These are phyloP conservation scores for Harpegnathos saltator DNA, from an alignment of 1,140 invertebrate species.

Conservation along the genomic window DNA sequence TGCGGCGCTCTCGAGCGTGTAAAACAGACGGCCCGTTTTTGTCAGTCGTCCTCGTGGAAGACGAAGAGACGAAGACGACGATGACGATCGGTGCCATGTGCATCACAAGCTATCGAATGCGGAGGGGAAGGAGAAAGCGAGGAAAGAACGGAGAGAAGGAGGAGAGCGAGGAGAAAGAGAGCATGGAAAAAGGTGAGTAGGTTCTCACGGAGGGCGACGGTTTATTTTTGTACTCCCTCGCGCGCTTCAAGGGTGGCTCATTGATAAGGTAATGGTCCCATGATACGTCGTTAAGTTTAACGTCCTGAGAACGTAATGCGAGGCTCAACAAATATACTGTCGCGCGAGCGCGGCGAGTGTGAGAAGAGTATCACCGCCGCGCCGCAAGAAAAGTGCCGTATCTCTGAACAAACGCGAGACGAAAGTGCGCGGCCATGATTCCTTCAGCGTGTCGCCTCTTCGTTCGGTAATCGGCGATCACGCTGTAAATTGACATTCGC, in stretches of 20 bases:
- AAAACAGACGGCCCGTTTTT: conserved; percentile 63
- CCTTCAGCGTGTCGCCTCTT: too few relatives aligned
- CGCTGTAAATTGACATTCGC: too few relatives aligned
- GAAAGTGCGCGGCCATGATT: background rate
- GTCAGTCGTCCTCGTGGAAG: conserved; percentile 57
- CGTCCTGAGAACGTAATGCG: conserved; percentile 69
- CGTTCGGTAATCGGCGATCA: too few relatives aligned
- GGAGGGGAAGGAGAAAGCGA: conserved; percentile 59
- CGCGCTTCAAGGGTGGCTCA: conserved; percentile 75
- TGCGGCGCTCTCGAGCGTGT: conserved; percentile 6
- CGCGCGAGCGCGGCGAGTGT: conserved; percentile 37
- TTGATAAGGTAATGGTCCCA: conserved; percentile 81
- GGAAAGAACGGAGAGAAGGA: conserved; percentile 42
- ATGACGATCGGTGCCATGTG: conserved; percentile 64
- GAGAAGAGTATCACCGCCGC: conserved; percentile 58
- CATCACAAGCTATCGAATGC: conserved; percentile 59
- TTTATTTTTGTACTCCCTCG: conserved; percentile 80
- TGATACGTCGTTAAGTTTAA: conserved; percentile 74
- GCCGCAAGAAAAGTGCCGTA: conserved; percentile 33
- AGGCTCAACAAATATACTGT: conserved; percentile 55
- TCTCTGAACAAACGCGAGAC: background rate
- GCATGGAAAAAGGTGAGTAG: conserved; percentile 70
- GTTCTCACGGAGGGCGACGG: conserved; percentile 70
- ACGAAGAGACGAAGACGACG: conserved; percentile 34
- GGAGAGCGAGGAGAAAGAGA: conserved; percentile 55